Evolutionary conservation across 2,113 vertebrate genomes (phyloP), one percentile per base, ranked within the genome.

Genomic region (Rhinichthys klamathensis): DNA sequence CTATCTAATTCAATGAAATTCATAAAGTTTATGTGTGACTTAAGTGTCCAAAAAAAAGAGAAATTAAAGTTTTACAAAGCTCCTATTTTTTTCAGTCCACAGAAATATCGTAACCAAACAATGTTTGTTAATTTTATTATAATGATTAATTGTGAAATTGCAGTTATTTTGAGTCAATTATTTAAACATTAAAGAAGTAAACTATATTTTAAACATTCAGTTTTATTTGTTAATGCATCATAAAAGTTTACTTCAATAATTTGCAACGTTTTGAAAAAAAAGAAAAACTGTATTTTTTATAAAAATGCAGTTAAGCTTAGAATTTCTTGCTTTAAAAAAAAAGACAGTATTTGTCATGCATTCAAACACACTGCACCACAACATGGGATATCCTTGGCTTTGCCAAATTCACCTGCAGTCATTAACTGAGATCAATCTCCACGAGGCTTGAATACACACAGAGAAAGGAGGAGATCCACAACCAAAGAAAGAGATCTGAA

Each of bases 381-480:
- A 27, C 38, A 27, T 41, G 11, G 35, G 21, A 16, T 4, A 18
- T 16, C 13, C 16, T 65, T 10, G 15, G 23, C 9, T 63, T 80
- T 80, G 56, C 11, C 3, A 75, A 38, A 63, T 25, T 75, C 46
- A 58, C 25, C 32, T 27, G 25, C 21, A 69, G 80, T 46, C 84
- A 46, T 80, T 77, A 82, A 35, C 61, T 15, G 12, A 85, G 63
- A 35, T 82, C 32, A 83, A 18, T 41, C 63, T 80, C 38, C 30
- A 56, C 61, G 4, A 85, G 60, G 79, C 70, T 84, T 85, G 27
- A 83, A 75, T 41, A 82, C 30, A 27, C 25, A 65, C 2, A 82
- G 72, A 84, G 25, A 83, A 67, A 63, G 25, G 46, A 27, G 83
- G 11, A 56, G 12, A 89, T 82, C 89, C 76, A 73, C 75, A 78